Evolutionary conservation across 2,797 vertebrate genomes (phyloP).

Genomic region (Brotogeris chrysoptera): DNA sequence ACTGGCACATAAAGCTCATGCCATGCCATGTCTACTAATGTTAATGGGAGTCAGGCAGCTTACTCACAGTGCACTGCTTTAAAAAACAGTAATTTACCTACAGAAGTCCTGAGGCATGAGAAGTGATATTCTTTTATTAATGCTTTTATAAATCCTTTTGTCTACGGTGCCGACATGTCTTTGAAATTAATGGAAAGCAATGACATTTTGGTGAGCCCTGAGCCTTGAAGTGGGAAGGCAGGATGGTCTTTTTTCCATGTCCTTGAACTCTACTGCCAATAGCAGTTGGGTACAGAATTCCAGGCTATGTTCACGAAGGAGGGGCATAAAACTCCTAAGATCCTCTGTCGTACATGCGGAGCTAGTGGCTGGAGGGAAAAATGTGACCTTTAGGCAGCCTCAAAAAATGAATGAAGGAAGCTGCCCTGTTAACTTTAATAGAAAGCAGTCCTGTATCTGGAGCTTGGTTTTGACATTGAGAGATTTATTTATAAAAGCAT

Average conservation of each 20-base stretch:
- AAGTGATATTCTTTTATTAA: background rate
- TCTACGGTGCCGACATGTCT: background rate
- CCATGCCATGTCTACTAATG: background rate
- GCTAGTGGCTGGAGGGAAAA: background rate
- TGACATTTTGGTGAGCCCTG: background rate
- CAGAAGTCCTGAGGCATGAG: conserved; percentile 7
- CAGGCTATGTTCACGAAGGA: background rate
- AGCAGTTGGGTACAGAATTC: background rate
- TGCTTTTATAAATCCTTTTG: conserved; percentile 45
- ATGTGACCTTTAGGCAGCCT: background rate
- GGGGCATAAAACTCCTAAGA: background rate
- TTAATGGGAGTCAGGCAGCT: conserved; percentile 53
- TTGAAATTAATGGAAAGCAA: background rate
- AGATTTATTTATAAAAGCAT: background rate
- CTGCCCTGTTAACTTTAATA: background rate
- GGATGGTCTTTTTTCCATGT: background rate
- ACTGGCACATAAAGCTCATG: background rate
- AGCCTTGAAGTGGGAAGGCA: background rate
- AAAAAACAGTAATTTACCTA: conserved; percentile 51
- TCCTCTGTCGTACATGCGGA: background rate
- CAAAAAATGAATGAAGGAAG: background rate
- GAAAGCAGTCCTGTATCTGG: background rate
- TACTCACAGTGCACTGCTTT: conserved; percentile 37
- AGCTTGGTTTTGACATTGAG: background rate
- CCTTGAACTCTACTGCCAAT: background rate